A percentile compares a stretch with the other conserved stretches of the same genome.
Evolutionary conservation across 2,888 invertebrate genomes (phyloP).

Genomic region (Flexamia atlantica): DNA sequence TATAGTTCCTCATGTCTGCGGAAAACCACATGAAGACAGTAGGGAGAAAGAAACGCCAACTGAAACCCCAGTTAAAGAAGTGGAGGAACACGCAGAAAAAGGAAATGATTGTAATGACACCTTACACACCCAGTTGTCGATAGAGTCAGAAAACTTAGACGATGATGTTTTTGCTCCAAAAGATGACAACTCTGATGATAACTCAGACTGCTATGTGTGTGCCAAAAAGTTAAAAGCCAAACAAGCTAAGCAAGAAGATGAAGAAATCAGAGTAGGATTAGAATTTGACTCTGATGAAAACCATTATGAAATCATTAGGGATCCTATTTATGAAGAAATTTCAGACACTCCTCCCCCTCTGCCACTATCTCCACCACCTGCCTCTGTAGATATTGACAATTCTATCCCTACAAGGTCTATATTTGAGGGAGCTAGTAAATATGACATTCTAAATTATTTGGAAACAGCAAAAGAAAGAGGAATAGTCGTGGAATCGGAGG

Average conservation of each 20-base stretch:
- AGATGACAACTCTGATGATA: slow-evolving; percentile 57
- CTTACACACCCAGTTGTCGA: slow-evolving; percentile 47
- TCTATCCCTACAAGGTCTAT: slow-evolving; percentile 79
- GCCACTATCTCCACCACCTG: slow-evolving; percentile 86
- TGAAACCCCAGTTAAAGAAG: slow-evolving; percentile 64
- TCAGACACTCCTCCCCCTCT: slow-evolving; percentile 82
- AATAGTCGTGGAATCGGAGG: slow-evolving; percentile 73
- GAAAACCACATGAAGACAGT: slow-evolving; percentile 71
- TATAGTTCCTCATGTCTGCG: slow-evolving; percentile 87
- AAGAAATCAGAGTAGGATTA: slow-evolving; percentile 66
- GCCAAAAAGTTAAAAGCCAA: slow-evolving; percentile 61
- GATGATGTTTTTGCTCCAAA: slow-evolving; percentile 59
- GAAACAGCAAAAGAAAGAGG: slow-evolving; percentile 90
- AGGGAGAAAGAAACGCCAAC: slow-evolving; percentile 1
- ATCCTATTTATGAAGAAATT: slow-evolving; percentile 84
- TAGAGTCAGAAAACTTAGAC: slow-evolving; percentile 45
- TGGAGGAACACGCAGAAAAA: slow-evolving; percentile 72
- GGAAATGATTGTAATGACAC: slow-evolving; percentile 13
- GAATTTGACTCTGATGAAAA: slow-evolving; percentile 78
- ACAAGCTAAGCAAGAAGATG: slow-evolving; percentile 67
- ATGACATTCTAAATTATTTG: slow-evolving; percentile 92
- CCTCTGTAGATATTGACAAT: slow-evolving; percentile 82
- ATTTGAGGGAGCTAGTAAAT: slow-evolving; percentile 85
- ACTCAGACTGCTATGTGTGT: slow-evolving; percentile 61
- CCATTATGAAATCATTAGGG: slow-evolving; percentile 86